These are phyloP conservation scores for Craniophora ligustri DNA, from an alignment of 2,888 invertebrate species.

Conservation along the genomic window DNA sequence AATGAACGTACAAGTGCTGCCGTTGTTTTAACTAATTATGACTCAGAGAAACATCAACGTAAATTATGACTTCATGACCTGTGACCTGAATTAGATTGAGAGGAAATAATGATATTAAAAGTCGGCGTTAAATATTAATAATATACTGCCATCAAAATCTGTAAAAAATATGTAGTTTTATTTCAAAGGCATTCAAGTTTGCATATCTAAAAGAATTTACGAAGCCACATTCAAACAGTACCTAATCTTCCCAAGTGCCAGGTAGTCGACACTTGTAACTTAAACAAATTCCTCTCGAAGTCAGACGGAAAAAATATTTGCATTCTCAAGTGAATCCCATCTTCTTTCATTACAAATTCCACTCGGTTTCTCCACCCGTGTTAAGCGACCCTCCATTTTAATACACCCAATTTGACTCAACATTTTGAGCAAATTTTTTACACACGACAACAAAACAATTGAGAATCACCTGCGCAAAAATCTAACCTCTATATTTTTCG, in stretches of 20 bases:
- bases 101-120: too few species aligned
- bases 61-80: too few species aligned
- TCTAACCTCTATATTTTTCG: conserved; percentile 52
- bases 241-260: background rate
- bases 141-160: too few species aligned
- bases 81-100: too few species aligned
- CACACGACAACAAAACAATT: conserved; percentile 46
- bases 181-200: too few species aligned
- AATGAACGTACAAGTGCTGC: too few species aligned
- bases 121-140: too few species aligned
- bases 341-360: conserved; percentile 7
- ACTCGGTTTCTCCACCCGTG: background rate
- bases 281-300: background rate
- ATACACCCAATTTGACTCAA: conserved; percentile 39
- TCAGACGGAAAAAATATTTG: conserved; percentile 1
- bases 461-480: conserved; percentile 49
- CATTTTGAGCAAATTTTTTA: conserved; percentile 39
- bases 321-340: conserved; percentile 10
- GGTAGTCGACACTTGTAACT: background rate
- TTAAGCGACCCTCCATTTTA: conserved; percentile 28
- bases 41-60: too few species aligned
- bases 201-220: background rate
- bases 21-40: too few species aligned
- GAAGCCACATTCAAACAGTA: background rate
- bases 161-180: too few species aligned